Base-by-base conservation (phyloP, 2,888 invertebrate genomes). In the Lasioglossum malachurum region DNA sequence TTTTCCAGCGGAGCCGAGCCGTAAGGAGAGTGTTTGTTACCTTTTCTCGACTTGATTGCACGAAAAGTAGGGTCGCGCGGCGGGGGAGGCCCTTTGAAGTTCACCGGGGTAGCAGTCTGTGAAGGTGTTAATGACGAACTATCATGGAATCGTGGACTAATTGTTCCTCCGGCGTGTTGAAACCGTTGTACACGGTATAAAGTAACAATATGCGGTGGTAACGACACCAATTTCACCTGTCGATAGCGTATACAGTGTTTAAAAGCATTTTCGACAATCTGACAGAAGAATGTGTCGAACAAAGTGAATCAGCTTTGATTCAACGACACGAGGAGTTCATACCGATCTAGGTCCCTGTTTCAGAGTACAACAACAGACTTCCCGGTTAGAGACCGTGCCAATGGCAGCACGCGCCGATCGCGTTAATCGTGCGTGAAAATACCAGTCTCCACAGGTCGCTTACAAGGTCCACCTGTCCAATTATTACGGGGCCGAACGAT, bases 361-460 rank as follows among this genome's bases (percentile, higher is more conserved):
- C 49, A 16, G 35, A 38, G 64, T 67, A 78, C 81, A 85, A 78
- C 73, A 69, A 31, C 60, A 64, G 46, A n/a, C 72, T 49, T 49
- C 14, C 64, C 69, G 76, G 57, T 84, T 76, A 60, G 27, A 31
- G 75, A 46, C 44, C 75, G 77, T 71, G 57, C 73, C 74, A 44
- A 27, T 69, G 64, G 82, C 71, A 86, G 86, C 87, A 86, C 86
- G 87, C 78, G 87, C 79, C 87, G 83, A 60, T 69, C 83, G 83
- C 82, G 87, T 85, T 89, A 90, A 92, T 91, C 90, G 84, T 87
- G 89, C 91, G 85, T 91, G 91, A 90, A 91, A 92, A 91, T 91
- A 90, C 88, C 89, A 82, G 77, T 82, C 81, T 78, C 82, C 77
- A 80, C 80, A 60, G 79, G 78, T 86, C 84, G 46, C 76, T 82